A percentile compares a stretch with the other conserved stretches of the same genome.
Conservation (phyloP, 2,888 invertebrate species). For the Cryptocephalus primarius region DNA sequence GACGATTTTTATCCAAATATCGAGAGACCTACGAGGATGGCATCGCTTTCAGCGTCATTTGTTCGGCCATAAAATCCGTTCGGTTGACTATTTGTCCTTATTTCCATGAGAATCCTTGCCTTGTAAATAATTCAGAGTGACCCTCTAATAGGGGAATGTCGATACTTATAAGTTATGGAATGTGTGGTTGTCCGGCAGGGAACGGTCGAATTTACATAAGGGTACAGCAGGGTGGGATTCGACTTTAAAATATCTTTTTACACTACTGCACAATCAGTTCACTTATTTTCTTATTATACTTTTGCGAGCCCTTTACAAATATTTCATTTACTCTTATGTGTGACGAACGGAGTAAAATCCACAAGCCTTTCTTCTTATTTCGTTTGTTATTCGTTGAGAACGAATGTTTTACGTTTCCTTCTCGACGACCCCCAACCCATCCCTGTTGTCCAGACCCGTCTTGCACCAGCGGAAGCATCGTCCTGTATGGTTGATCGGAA, state of each 20-base stretch:
- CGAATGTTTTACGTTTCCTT: too few relatives aligned
- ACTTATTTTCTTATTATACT: too few relatives aligned
- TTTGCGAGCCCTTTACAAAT: too few relatives aligned
- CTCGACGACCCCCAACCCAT: too few relatives aligned
- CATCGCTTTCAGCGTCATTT: slow-evolving; percentile 23
- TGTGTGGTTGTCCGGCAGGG: slow-evolving; percentile 14
- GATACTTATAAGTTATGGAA: slow-evolving; percentile 33
- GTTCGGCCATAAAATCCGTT: slow-evolving; percentile 23
- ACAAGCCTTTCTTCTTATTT: too few relatives aligned
- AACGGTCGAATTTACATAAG: slow-evolving; percentile 23
- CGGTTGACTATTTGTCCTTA: slow-evolving; percentile 25
- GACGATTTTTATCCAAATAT: slow-evolving; percentile 12
- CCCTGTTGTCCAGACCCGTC: too few relatives aligned
- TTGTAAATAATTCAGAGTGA: slow-evolving; percentile 38
- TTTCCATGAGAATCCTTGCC: slow-evolving; percentile 33
- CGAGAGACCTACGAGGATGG: slow-evolving; percentile 10
- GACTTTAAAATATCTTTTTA: background rate
- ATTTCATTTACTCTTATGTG: too few relatives aligned
- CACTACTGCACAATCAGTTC: too few relatives aligned
- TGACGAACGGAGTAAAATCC: too few relatives aligned
- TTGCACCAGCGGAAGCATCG: too few relatives aligned
- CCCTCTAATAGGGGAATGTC: slow-evolving; percentile 33
- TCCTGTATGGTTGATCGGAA: background rate
- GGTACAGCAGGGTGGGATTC: slow-evolving; percentile 9
- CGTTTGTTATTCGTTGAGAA: too few relatives aligned